Base-by-base conservation (phyloP, 2,113 vertebrate species). In the Cryptotis parvus region DNA sequence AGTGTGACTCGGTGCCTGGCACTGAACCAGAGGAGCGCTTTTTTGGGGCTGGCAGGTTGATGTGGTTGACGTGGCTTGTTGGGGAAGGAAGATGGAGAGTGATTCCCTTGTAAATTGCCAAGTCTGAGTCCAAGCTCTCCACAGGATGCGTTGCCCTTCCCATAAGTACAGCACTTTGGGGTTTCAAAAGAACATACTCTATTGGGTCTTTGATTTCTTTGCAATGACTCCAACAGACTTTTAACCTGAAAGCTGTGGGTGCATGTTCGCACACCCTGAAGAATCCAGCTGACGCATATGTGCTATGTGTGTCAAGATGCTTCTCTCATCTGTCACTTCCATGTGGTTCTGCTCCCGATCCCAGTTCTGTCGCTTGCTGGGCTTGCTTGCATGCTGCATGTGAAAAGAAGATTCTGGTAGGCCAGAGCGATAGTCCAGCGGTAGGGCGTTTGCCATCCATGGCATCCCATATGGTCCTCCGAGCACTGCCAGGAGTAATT, bases 161-260 rank as follows among this genome's bases (percentile, higher is more conserved):
- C 29, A 82, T 68, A 52, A 66, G 33, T 65, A 66, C 12, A 79
- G 0, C 43, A 66, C 58, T 87, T 73, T 49, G 45, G 24, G 41
- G 26, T 66, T 89, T 91, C 68, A 49, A 66, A 39, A 87, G 65
- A 66, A 52, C 49, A 84, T 84, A 63, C 45, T 94, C n/a, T 37
- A 65, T 58, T 91, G 63, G 9, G 31, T 58, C 9, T 31, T 79
- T 92, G 68, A 76, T 43, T 73, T 81, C n/a, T 63, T 45, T 43
- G 61, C 14, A 70, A 37, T 10, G 75, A 33, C 29, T 91, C 41
- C 68, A 86, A 24, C 3, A 69, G 31, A 84, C 68, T 85, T 63
- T 90, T 83, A 87, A 93, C 39, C 70, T 85, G 55, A 14, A 9
- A 63, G 29, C 77, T 49, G 55, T 58, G 55, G 55, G 55, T 20